These are phyloP conservation scores for Orestias chungarensis DNA, from an alignment of 2,797 vertebrate genomes.

Conservation along the genomic window DNA sequence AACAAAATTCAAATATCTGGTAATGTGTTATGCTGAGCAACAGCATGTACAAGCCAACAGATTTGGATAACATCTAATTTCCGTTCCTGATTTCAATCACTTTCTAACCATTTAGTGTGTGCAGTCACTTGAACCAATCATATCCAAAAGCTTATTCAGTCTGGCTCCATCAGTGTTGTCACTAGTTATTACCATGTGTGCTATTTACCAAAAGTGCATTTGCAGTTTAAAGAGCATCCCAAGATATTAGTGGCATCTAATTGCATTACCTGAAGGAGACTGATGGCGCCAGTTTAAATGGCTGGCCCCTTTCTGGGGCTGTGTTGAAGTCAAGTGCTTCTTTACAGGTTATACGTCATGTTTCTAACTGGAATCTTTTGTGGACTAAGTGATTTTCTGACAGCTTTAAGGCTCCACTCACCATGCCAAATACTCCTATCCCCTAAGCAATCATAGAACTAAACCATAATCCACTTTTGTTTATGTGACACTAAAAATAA, in stretches of 20 bases:
- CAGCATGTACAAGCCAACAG: constrained; percentile 54
- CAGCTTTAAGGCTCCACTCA: constrained; percentile 73
- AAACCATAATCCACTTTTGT: constrained; percentile 70
- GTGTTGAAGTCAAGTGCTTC: constrained; percentile 83
- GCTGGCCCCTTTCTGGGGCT: constrained; percentile 77
- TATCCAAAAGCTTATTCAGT: constrained; percentile 72
- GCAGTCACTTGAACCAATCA: constrained; percentile 75
- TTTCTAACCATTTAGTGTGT: constrained; percentile 49
- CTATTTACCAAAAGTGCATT: constrained; percentile 85
- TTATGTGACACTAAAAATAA: constrained; percentile 65
- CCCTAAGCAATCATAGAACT: constrained; percentile 63
- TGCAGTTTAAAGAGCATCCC: constrained; percentile 86
- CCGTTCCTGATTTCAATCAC: constrained; percentile 69
- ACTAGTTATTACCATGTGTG: constrained; percentile 81
- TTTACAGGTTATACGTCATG: constrained; percentile 83
- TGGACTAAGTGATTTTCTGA: constrained; percentile 85
- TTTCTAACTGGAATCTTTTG: constrained; percentile 83
- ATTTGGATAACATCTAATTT: constrained; percentile 69
- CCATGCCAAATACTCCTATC: constrained; percentile 56
- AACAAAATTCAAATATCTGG: constrained; percentile 20
- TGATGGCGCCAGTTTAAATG: constrained; percentile 86
- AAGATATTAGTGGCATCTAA: constrained; percentile 87
- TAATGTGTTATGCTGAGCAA: constrained; percentile 55
- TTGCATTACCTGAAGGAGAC: constrained; percentile 88
- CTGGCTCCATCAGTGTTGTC: constrained; percentile 78